These are phyloP conservation scores for Ictalurus punctatus DNA, from an alignment of 2,113 vertebrate species.

Conservation along the genomic window DNA sequence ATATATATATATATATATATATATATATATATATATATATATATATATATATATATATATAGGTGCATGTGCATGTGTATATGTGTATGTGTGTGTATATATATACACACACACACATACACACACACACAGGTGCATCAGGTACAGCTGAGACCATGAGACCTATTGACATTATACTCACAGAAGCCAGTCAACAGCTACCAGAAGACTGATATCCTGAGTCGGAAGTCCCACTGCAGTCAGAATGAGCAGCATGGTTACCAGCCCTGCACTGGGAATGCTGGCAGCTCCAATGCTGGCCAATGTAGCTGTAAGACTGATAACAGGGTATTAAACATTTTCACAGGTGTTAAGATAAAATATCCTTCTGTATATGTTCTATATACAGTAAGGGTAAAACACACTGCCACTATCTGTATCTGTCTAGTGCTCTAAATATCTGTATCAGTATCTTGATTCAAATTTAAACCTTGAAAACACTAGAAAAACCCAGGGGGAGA, in stretches of 20 bases:
- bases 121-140: too few species aligned
- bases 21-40: too few species aligned
- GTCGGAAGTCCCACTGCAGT: slow-evolving; percentile 96
- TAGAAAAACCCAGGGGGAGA: background rate
- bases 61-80: too few species aligned
- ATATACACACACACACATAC: too few species aligned
- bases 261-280: slow-evolving; percentile 94
- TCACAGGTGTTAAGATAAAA: background rate
- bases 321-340: slow-evolving; percentile 38
- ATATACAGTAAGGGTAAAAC: background rate
- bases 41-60: too few species aligned
- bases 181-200: slow-evolving; percentile 98
- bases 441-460: background rate
- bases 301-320: slow-evolving; percentile 93
- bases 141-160: too few species aligned
- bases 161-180: slow-evolving; percentile 72
- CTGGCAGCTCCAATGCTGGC: slow-evolving; percentile 96
- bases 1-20: too few species aligned
- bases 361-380: background rate
- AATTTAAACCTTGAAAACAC: background rate
- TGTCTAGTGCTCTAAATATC: background rate
- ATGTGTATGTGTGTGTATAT: too few species aligned
- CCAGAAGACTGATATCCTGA: slow-evolving; percentile 96
- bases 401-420: background rate
- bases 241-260: slow-evolving; percentile 97